Percentiles rank a stretch among this genome's conserved stretches.
These are phyloP conservation scores for Scophthalmus maximus DNA, from an alignment of 2,113 vertebrate species.

Conservation along the genomic window DNA sequence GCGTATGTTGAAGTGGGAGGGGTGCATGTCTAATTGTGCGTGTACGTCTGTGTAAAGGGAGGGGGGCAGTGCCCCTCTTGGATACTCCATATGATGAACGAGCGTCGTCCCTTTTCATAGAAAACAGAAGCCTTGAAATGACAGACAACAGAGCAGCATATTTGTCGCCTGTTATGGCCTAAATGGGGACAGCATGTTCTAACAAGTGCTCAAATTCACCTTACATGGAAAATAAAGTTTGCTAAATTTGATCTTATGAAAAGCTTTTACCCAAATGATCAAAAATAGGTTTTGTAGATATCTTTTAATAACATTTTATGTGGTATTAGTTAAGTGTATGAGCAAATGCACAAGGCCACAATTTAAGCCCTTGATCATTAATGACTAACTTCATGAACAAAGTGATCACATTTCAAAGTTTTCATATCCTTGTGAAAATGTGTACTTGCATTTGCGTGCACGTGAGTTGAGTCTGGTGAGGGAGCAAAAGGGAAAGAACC, in stretches of 20 bases:
- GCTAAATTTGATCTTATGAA: neutral
- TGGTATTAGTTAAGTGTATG: too few relatives aligned
- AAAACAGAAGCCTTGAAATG: slow-evolving; percentile 60
- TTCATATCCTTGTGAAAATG: neutral
- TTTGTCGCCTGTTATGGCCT: slow-evolving; percentile 23
- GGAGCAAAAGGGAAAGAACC: slow-evolving; percentile 15
- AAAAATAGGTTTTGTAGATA: slow-evolving; percentile 1
- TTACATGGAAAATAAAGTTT: slow-evolving; percentile 3
- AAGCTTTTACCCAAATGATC: neutral
- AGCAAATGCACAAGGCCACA: too few relatives aligned
- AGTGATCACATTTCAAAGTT: slow-evolving; percentile 12
- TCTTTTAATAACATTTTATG: neutral
- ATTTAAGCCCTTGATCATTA: too few relatives aligned
- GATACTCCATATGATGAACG: slow-evolving; percentile 80
- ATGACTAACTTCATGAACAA: slow-evolving; percentile 6
- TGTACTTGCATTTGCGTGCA: neutral
- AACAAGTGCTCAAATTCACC: slow-evolving; percentile 12
- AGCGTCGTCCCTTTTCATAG: slow-evolving; percentile 67
- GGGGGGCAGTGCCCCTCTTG: slow-evolving; percentile 56
- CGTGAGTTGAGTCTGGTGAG: slow-evolving; percentile 8
- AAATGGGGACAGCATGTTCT: slow-evolving; percentile 30
- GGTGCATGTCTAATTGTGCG: slow-evolving; percentile 62
- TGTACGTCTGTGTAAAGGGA: slow-evolving; percentile 42
- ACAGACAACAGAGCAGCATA: slow-evolving; percentile 33
- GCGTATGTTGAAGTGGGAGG: slow-evolving; percentile 59